Conservation (phyloP, 1,140 invertebrate species). For the Stegodyphus mimosarum region DNA sequence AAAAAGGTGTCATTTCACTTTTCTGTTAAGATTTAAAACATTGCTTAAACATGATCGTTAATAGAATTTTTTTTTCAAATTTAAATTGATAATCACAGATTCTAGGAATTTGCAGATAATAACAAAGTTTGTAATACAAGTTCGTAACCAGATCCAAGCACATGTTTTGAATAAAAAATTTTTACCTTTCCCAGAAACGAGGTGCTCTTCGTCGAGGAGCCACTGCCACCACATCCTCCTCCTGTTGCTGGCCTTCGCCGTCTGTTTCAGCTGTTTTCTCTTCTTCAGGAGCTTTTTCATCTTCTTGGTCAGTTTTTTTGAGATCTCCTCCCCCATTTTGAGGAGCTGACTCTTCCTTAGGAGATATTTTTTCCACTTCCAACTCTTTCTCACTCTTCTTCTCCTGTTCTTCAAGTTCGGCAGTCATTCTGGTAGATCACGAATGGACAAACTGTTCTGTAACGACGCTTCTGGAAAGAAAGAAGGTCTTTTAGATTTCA, state of each 20-base stretch:
- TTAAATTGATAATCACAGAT: not conserved
- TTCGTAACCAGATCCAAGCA: not conserved
- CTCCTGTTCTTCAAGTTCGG: constrained; percentile 50
- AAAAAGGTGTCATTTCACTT: no score
- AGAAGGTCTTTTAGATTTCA: no score
- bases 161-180: not conserved
- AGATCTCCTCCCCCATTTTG: constrained; percentile 41
- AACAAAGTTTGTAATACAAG: not conserved
- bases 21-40: no score
- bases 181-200: constrained; percentile 37
- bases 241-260: constrained; percentile 28
- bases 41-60: not conserved
- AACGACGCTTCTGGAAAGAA: no score
- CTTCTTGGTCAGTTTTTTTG: constrained; percentile 18
- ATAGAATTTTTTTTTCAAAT: not conserved
- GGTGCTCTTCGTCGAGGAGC: constrained; percentile 9
- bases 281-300: constrained; percentile 5
- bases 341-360: constrained; percentile 28
- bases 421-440: constrained; percentile 24
- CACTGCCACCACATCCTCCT: constrained; percentile 17
- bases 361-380: constrained; percentile 44
- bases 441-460: no score
- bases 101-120: not conserved
- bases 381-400: constrained; percentile 52
- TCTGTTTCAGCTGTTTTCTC: constrained; percentile 22